phyloP scores from a whole-genome alignment of 1,140 invertebrate genomes.

The Olivierus martensii region DNA sequence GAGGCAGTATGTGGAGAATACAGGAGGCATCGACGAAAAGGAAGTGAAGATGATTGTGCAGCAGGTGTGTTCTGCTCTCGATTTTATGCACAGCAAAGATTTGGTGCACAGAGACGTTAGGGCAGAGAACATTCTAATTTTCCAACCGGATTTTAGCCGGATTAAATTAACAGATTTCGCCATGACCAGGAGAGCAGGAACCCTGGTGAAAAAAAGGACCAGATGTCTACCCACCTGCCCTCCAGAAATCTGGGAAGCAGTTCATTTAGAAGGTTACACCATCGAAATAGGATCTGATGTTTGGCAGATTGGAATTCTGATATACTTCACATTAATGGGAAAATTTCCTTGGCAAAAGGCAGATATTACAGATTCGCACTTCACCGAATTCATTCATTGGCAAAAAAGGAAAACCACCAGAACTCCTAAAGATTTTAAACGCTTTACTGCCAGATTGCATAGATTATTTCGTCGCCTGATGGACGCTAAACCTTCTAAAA shows the following conservation, averaged over 20 bases:
- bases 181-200: slow-evolving; percentile 53
- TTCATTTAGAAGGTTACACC: slow-evolving; percentile 59
- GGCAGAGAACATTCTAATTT: slow-evolving; percentile 32
- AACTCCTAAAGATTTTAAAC: slow-evolving; percentile 44
- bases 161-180: slow-evolving; percentile 96
- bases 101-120: slow-evolving; percentile 75
- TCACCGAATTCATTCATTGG: slow-evolving; percentile 50
- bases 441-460: slow-evolving; percentile 46
- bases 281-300: slow-evolving; percentile 76
- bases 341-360: slow-evolving; percentile 94
- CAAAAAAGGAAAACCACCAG: slow-evolving; percentile 52
- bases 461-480: slow-evolving; percentile 54
- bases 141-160: slow-evolving; percentile 27
- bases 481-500: slow-evolving; percentile 55
- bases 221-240: slow-evolving; percentile 36
- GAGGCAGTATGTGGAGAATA: slow-evolving; percentile 20
- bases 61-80: slow-evolving; percentile 71
- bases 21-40: slow-evolving; percentile 29
- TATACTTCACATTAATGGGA: slow-evolving; percentile 84
- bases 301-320: slow-evolving; percentile 89
- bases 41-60: slow-evolving; percentile 31
- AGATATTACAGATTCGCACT: slow-evolving; percentile 38
- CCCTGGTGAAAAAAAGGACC: slow-evolving; percentile 42
- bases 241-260: slow-evolving; percentile 73
- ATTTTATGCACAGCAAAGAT: slow-evolving; percentile 81